These are phyloP conservation scores for Drosophila sproati DNA, from an alignment of 1,140 invertebrate species.

Conservation along the genomic window DNA sequence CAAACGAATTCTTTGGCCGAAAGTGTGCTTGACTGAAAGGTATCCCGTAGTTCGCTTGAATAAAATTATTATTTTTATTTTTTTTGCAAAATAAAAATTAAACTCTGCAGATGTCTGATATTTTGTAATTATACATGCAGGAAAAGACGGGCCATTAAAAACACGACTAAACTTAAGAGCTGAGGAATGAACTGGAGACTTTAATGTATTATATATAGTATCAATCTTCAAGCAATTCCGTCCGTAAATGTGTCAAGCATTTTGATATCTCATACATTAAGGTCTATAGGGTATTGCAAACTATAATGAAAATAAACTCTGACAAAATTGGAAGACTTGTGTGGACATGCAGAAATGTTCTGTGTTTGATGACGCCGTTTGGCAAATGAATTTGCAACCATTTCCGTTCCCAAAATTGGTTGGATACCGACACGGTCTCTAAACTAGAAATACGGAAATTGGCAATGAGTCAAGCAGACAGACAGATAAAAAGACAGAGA, in stretches of 20 bases:
- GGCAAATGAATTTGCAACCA: conserved; percentile 81
- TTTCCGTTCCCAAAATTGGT: conserved; percentile 75
- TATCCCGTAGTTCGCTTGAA: neutral
- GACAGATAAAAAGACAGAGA: neutral
- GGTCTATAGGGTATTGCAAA: conserved; percentile 21
- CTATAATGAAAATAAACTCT: conserved; percentile 24
- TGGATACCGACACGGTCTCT: conserved; percentile 55
- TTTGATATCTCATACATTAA: neutral
- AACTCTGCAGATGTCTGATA: too few species aligned
- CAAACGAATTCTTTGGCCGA: conserved; percentile 4
- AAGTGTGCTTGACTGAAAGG: neutral
- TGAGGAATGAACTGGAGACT: too few species aligned
- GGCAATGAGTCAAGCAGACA: conserved; percentile 11
- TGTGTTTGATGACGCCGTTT: conserved; percentile 76
- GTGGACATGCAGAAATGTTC: neutral
- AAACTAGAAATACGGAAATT: conserved; percentile 40
- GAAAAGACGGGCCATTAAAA: too few species aligned
- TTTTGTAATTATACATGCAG: too few species aligned
- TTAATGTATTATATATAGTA: too few species aligned
- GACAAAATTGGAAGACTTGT: conserved; percentile 7
- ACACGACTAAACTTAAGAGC: too few species aligned
- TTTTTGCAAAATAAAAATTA: too few species aligned
- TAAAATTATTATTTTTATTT: too few species aligned
- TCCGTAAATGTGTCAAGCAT: too few species aligned
- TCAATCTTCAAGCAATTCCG: too few species aligned